Percentiles rank a stretch among this genome's conserved stretches.
Evolutionary conservation across 2,113 vertebrate genomes (phyloP).

Genomic region (Coreoperca whiteheadi): DNA sequence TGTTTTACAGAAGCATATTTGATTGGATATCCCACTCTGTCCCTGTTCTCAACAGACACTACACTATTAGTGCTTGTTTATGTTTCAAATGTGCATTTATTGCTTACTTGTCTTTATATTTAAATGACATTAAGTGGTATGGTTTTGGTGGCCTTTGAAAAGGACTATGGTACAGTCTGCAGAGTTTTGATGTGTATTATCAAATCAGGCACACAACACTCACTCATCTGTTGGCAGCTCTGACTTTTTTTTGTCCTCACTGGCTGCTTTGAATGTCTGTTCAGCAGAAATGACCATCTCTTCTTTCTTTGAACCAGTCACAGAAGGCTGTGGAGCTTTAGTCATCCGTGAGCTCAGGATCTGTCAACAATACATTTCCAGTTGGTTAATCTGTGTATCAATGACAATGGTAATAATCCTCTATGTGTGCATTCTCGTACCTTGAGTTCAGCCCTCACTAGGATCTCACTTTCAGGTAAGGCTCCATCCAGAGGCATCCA

Average conservation of each 20-base stretch:
- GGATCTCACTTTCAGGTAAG: conserved; percentile 85
- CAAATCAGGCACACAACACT: conserved; percentile 42
- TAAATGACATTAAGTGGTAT: not conserved
- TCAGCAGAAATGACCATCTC: conserved; percentile 6
- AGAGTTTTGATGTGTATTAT: not conserved
- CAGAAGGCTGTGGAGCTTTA: conserved; percentile 62
- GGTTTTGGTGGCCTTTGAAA: not conserved
- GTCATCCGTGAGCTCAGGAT: conserved; percentile 73
- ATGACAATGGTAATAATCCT: not conserved
- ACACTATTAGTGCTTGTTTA: not conserved
- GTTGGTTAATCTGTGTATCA: not conserved
- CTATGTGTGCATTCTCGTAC: conserved; percentile 70
- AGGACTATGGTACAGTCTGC: not conserved
- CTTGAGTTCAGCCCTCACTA: conserved; percentile 90
- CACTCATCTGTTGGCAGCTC: conserved; percentile 57
- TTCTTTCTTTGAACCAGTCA: conserved; percentile 36
- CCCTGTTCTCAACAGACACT: not conserved
- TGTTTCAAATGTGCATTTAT: not conserved
- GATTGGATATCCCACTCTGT: too few species aligned
- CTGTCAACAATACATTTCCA: conserved; percentile 48
- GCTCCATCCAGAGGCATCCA: conserved; percentile 87
- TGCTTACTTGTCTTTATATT: not conserved
- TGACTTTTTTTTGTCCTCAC: conserved; percentile 35
- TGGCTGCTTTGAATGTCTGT: conserved; percentile 3
- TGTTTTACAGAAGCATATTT: not conserved